Conservation (phyloP, 2,797 vertebrate species). For the Pipistrellus nathusii region DNA sequence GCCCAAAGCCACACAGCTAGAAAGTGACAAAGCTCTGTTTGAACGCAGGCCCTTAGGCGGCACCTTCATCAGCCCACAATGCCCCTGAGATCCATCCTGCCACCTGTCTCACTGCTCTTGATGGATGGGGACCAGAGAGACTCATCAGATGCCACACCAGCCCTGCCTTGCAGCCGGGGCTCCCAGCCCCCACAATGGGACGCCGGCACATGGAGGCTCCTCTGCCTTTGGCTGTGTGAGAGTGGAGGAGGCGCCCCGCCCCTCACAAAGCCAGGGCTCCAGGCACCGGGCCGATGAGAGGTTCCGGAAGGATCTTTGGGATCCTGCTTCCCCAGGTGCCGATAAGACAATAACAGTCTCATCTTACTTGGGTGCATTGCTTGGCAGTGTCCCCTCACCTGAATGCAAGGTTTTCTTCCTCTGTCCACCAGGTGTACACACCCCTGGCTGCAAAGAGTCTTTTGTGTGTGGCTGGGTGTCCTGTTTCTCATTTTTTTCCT, state of each 20-base stretch:
- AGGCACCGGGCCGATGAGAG: neutral
- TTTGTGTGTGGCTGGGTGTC: neutral
- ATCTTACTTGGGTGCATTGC: fast-evolving
- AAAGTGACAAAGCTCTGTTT: neutral
- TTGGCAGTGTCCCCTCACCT: neutral
- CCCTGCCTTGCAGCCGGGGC: fast-evolving
- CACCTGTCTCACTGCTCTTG: neutral
- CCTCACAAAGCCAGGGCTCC: neutral
- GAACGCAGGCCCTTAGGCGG: neutral
- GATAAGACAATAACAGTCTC: neutral
- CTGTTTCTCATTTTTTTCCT: neutral
- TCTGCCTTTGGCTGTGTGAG: neutral
- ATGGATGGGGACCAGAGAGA: neutral
- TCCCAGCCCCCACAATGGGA: neutral
- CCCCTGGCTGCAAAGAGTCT: neutral
- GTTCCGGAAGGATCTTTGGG: neutral
- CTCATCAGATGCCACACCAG: neutral
- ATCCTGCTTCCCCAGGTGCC: neutral
- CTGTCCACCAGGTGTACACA: neutral
- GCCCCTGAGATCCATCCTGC: neutral
- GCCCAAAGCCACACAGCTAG: neutral
- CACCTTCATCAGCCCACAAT: neutral
- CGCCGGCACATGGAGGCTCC: fast-evolving
- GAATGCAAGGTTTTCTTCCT: neutral
- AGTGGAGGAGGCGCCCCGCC: neutral